phyloP scores from a whole-genome alignment of 2,888 invertebrate species.

The Nymphalis polychloros region DNA sequence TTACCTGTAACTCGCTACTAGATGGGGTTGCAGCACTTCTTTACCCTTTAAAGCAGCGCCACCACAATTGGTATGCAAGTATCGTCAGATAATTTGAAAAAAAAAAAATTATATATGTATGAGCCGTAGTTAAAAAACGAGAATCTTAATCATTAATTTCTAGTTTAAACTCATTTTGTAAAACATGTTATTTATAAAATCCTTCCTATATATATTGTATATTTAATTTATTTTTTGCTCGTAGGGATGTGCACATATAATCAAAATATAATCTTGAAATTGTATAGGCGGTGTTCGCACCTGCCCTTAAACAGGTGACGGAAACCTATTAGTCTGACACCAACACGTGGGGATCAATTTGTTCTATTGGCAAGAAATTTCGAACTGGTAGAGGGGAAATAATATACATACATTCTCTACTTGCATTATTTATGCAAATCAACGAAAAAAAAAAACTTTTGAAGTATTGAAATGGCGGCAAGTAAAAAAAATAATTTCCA shows the following conservation, averaged over 20 bases:
- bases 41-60: no score
- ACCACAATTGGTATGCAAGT: no score
- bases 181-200: no score
- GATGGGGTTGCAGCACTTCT: no score
- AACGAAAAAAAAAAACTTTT: background rate
- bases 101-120: no score
- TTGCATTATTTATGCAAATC: background rate
- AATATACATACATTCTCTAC: background rate
- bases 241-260: constrained; percentile 2
- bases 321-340: constrained; percentile 64
- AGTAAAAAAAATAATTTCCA: background rate
- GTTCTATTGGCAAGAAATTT: constrained; percentile 13
- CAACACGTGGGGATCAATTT: constrained; percentile 41
- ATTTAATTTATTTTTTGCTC: background rate
- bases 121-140: no score
- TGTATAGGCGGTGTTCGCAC: constrained; percentile 46
- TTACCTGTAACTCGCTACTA: no score
- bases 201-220: no score
- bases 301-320: constrained; percentile 71
- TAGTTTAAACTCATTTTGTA: no score
- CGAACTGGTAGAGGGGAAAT: constrained; percentile 6
- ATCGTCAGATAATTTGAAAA: no score
- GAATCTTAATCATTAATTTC: no score
- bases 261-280: constrained; percentile 14
- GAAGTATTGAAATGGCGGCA: background rate